Percentiles rank a stretch among this genome's conserved stretches.
Evolutionary conservation across 1,140 invertebrate genomes (phyloP).

Genomic region (Holotrichia oblita): DNA sequence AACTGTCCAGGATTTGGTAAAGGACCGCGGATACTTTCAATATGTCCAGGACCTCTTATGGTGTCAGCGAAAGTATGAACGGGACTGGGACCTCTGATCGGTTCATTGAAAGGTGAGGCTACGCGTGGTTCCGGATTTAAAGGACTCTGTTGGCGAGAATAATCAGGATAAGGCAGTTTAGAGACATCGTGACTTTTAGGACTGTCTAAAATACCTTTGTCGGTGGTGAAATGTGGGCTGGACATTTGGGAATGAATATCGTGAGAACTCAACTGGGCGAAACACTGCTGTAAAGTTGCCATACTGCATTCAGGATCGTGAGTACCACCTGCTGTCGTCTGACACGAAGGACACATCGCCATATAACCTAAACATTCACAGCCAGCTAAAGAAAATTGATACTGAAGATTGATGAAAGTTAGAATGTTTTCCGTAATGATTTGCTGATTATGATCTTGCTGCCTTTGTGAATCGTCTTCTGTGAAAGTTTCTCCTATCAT

Average conservation of each 20-base stretch:
- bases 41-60: slow-evolving; percentile 50
- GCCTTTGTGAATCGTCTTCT: slow-evolving; percentile 60
- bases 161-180: slow-evolving; percentile 45
- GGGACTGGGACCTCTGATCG: slow-evolving; percentile 60
- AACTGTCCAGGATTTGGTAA: slow-evolving; percentile 63
- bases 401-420: slow-evolving; percentile 74
- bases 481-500: slow-evolving; percentile 61
- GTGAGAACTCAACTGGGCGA: slow-evolving; percentile 62
- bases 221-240: slow-evolving; percentile 59
- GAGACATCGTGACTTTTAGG: slow-evolving; percentile 52
- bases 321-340: slow-evolving; percentile 65
- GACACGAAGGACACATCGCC: slow-evolving; percentile 71
- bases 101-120: slow-evolving; percentile 60
- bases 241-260: slow-evolving; percentile 58
- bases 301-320: slow-evolving; percentile 69
- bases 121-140: slow-evolving; percentile 56
- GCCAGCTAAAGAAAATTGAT: slow-evolving; percentile 71
- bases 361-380: slow-evolving; percentile 71
- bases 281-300: slow-evolving; percentile 67
- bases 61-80: slow-evolving; percentile 57
- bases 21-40: slow-evolving; percentile 62
- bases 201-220: slow-evolving; percentile 52
- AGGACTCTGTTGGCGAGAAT: slow-evolving; percentile 53
- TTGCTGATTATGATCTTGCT: slow-evolving; percentile 66
- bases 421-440: slow-evolving; percentile 72